A percentile compares a stretch with the other conserved stretches of the same genome.
phyloP scores from a whole-genome alignment of 92 coral and sea anemone species.

The Epizoanthus rinbou region DNA sequence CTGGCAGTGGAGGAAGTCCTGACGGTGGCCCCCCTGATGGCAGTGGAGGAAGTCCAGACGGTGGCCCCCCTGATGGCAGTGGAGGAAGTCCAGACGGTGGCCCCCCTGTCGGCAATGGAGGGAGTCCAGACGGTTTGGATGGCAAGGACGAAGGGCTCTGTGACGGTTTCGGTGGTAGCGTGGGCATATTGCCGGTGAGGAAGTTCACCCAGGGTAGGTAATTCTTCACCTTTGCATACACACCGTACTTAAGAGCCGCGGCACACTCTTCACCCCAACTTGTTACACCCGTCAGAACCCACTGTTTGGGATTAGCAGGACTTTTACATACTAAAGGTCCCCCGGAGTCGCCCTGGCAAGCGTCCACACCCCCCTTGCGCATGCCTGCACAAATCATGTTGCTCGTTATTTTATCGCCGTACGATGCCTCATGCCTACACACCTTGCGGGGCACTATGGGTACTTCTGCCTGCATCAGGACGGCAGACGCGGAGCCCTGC shows the following conservation, averaged over 20 bases:
- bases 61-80: too few species aligned
- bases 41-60: too few species aligned
- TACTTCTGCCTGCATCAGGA: slow-evolving; percentile 81
- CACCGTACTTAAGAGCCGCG: slow-evolving; percentile 76
- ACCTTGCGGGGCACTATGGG: slow-evolving; percentile 63
- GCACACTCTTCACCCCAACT: slow-evolving; percentile 87
- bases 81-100: too few species aligned
- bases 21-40: too few species aligned
- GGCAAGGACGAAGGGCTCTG: background rate
- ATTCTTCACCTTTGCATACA: slow-evolving; percentile 64
- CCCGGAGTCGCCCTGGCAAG: slow-evolving; percentile 84
- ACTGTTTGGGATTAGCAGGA: slow-evolving; percentile 78
- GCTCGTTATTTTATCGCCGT: slow-evolving; percentile 70
- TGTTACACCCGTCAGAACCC: slow-evolving; percentile 77
- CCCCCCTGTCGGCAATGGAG: too few species aligned
- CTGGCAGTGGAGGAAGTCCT: too few species aligned
- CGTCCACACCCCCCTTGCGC: slow-evolving; percentile 81
- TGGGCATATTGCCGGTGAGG: slow-evolving; percentile 49
- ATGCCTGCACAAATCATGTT: slow-evolving; percentile 83
- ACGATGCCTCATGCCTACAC: slow-evolving; percentile 70
- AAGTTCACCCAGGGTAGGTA: slow-evolving; percentile 73
- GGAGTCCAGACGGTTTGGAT: too few species aligned
- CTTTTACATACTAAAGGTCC: slow-evolving; percentile 81
- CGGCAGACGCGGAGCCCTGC: slow-evolving; percentile 57
- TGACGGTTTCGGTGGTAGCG: background rate